Evolutionary conservation across 2,113 vertebrate species (phyloP).

Genomic region (Myocastor coypus): DNA sequence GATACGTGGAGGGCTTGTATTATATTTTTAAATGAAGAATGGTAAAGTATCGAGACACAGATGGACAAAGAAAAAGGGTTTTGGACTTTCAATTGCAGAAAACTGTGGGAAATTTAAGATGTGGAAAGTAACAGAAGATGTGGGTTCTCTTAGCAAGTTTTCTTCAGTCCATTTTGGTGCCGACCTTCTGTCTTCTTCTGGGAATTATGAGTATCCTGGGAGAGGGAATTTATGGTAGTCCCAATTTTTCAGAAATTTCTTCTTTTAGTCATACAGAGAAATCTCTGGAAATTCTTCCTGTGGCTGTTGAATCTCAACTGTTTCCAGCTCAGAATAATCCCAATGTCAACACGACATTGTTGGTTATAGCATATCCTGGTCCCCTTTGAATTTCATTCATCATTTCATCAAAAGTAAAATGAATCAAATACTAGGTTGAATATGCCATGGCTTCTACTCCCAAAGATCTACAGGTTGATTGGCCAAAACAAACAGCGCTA

Average conservation of each 20-base stretch:
- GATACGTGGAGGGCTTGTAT: not conserved
- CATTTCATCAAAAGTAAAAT: not conserved
- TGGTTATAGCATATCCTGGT: not conserved
- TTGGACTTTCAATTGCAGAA: not conserved
- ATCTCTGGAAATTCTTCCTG: not conserved
- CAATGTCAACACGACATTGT: not conserved
- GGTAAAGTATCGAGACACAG: not conserved
- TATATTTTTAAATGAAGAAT: not conserved
- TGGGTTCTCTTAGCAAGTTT: not conserved
- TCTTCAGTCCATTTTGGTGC: not conserved
- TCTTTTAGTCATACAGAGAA: not conserved
- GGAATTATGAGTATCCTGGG: not conserved
- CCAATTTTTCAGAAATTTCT: not conserved
- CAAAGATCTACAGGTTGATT: not conserved
- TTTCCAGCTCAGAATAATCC: not conserved
- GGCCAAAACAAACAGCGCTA: not conserved
- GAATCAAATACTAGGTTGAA: not conserved
- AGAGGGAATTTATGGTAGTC: not conserved
- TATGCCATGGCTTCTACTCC: not conserved
- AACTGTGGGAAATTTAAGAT: not conserved
- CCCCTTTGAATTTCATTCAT: slow-evolving; percentile 5
- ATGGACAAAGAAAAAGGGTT: not conserved
- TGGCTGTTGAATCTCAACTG: not conserved
- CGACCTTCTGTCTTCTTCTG: not conserved
- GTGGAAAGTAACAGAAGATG: not conserved